A percentile compares a stretch with the other conserved stretches of the same genome.
Evolutionary conservation across 2,888 invertebrate genomes (phyloP).

Genomic region (Dendrolimus houi): DNA sequence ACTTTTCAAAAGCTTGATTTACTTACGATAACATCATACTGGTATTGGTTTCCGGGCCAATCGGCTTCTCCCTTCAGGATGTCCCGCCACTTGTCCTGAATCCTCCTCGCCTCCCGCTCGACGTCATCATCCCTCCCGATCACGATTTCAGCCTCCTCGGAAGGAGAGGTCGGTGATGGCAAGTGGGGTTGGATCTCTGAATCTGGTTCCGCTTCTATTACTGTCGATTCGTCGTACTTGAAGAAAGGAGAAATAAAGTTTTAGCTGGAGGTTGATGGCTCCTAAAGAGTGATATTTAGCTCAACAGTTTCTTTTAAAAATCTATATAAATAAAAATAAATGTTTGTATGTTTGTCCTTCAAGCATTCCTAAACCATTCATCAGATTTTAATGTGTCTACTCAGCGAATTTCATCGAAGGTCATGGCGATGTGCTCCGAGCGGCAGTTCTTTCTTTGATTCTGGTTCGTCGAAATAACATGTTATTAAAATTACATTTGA

Average conservation of each 20-base stretch:
- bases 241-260: constrained; percentile 7
- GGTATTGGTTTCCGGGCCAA: constrained; percentile 66
- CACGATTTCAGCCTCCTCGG: constrained; percentile 79
- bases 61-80: constrained; percentile 77
- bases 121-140: constrained; percentile 67
- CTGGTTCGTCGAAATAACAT: too few species aligned
- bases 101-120: constrained; percentile 77
- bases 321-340: too few species aligned
- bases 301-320: too few species aligned
- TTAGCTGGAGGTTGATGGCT: too few species aligned
- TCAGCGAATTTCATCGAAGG: too few species aligned
- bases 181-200: constrained; percentile 76
- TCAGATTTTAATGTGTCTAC: too few species aligned
- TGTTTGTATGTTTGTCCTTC: too few species aligned
- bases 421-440: too few species aligned
- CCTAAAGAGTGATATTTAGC: too few species aligned
- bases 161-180: constrained; percentile 61
- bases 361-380: too few species aligned
- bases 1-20: neutral
- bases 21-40: constrained; percentile 87
- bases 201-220: constrained; percentile 82
- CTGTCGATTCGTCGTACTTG: constrained; percentile 81
- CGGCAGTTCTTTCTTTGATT: too few species aligned
- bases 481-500: too few species aligned
- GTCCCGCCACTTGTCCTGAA: constrained; percentile 86